Percentiles rank a stretch among this genome's conserved stretches.
phyloP scores from a whole-genome alignment of 2,113 vertebrate genomes.

The Smithornis capensis region DNA sequence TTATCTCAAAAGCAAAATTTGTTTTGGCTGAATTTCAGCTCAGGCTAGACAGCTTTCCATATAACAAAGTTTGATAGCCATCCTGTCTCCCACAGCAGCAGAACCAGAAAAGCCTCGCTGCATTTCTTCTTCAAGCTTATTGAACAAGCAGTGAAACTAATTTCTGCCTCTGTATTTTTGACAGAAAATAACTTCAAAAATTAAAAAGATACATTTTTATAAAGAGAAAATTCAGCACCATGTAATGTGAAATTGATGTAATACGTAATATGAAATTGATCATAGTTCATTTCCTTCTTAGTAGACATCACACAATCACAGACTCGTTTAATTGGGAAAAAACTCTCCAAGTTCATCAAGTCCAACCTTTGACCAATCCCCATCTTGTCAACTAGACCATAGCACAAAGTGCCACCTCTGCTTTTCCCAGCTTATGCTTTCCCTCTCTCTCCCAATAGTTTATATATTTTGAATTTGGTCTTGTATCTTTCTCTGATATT shows the following conservation, averaged over 20 bases:
- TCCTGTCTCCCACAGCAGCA: background rate
- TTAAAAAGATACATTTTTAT: background rate
- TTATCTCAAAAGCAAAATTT: background rate
- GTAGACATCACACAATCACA: background rate
- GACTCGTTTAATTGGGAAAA: background rate
- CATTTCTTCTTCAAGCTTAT: background rate
- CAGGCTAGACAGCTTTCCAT: background rate
- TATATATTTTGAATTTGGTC: background rate
- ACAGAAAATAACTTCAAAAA: background rate
- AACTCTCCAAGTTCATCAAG: background rate
- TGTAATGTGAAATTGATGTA: no score
- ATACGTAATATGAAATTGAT: background rate
- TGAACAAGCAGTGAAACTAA: background rate
- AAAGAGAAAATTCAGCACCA: background rate
- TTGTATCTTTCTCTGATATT: background rate
- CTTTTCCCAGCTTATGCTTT: background rate
- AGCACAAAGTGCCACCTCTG: background rate
- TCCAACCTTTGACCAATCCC: background rate
- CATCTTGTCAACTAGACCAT: background rate
- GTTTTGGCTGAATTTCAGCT: background rate
- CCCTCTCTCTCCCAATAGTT: background rate
- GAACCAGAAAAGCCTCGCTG: background rate
- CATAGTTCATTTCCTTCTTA: background rate
- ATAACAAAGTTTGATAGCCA: background rate
- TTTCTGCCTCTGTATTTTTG: background rate